Percentiles rank a stretch among this genome's conserved stretches.
Evolutionary conservation across 2,888 invertebrate species (phyloP).

Genomic region (Ophion costatus): DNA sequence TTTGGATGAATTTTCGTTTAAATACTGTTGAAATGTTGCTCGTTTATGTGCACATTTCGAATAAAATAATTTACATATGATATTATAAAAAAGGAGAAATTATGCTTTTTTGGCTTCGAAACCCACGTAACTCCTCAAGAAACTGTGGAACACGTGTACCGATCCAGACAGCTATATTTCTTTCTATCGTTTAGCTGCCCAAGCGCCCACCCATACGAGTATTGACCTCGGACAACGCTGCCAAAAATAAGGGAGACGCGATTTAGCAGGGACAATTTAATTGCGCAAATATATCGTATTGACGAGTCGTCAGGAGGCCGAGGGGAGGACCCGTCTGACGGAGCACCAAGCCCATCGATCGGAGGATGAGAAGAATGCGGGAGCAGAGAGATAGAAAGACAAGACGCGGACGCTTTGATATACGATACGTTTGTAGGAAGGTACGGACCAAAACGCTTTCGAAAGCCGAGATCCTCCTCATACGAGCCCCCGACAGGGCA

Average conservation of each 20-base stretch:
- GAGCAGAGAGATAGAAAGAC: neutral
- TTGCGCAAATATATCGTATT: neutral
- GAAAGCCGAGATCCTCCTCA: conserved; percentile 73
- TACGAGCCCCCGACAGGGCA: conserved; percentile 31
- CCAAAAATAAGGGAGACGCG: neutral
- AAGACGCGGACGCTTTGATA: conserved; percentile 75
- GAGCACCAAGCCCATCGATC: neutral
- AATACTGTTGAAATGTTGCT: no score
- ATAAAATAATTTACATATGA: no score
- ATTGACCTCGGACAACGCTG: neutral
- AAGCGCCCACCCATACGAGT: neutral
- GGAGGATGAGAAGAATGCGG: neutral
- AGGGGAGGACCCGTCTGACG: neutral
- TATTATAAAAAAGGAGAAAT: no score
- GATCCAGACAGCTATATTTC: no score
- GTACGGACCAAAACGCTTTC: conserved; percentile 72
- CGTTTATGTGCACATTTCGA: no score
- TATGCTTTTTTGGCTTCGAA: no score
- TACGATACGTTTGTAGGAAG: conserved; percentile 78
- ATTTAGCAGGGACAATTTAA: conserved; percentile 6
- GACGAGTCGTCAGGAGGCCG: neutral
- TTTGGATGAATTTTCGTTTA: no score
- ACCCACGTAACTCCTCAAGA: no score
- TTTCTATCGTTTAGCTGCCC: no score
- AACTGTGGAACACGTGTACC: no score